Percentiles rank a stretch among this genome's conserved stretches.
These are phyloP conservation scores for Corydoras maculifer DNA, from an alignment of 2,113 vertebrate genomes.

Conservation along the genomic window DNA sequence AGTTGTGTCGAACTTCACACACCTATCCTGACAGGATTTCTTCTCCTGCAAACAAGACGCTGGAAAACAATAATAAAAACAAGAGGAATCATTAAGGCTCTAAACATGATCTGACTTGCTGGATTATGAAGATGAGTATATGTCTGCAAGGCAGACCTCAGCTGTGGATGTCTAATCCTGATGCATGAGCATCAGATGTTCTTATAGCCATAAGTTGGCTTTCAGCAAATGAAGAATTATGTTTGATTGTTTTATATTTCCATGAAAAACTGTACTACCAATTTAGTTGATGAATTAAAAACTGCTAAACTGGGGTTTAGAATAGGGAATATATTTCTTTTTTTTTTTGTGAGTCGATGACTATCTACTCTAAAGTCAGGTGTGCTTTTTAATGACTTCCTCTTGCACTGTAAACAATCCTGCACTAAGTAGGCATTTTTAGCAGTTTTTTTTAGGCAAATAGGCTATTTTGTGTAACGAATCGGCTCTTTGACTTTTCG, in stretches of 20 bases:
- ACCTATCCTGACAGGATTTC: not conserved
- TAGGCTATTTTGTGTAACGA: constrained; percentile 19
- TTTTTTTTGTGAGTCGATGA: not conserved
- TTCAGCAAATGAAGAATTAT: constrained; percentile 18
- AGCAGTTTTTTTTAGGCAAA: not conserved
- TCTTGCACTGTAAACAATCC: constrained; percentile 19
- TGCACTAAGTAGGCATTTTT: not conserved
- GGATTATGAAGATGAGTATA: constrained; percentile 18
- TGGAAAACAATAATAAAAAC: not conserved
- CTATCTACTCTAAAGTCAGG: not conserved
- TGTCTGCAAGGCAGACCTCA: constrained; percentile 45
- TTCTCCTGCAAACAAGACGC: not conserved
- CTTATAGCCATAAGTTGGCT: constrained; percentile 4
- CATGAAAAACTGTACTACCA: constrained; percentile 29
- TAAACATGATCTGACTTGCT: constrained; percentile 10
- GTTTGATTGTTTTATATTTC: constrained; percentile 27
- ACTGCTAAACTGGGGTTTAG: no score
- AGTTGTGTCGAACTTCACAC: not conserved
- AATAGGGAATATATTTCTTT: not conserved
- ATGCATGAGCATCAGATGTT: constrained; percentile 14
- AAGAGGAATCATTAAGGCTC: no score
- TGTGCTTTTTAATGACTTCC: constrained; percentile 8
- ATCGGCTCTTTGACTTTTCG: constrained; percentile 34
- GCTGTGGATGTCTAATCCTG: constrained; percentile 14
- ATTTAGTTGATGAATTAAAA: constrained; percentile 22